Conservation (phyloP, 2,797 vertebrate genomes). For the Anomalospiza imberbis region DNA sequence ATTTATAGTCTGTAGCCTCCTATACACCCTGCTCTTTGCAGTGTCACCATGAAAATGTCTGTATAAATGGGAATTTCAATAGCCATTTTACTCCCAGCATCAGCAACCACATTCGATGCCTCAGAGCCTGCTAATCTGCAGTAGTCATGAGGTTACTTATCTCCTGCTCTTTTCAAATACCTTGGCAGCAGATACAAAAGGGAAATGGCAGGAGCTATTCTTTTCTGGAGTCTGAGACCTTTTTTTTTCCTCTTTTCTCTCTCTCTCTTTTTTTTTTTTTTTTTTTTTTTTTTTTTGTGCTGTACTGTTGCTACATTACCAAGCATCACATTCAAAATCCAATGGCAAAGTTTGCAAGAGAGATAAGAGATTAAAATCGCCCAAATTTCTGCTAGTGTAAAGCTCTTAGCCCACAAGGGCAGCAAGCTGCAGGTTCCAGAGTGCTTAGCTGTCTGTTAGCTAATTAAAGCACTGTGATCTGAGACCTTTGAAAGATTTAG, state of each 20-base stretch:
- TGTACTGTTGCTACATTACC: conserved; percentile 13
- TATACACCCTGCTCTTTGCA: conserved; percentile 10
- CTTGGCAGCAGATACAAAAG: conserved; percentile 42
- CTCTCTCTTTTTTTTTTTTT: too few species aligned
- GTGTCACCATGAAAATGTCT: conserved; percentile 31
- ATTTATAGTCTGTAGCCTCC: neutral
- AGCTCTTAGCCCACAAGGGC: neutral
- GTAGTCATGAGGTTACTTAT: conserved; percentile 66
- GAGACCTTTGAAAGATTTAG: conserved; percentile 21
- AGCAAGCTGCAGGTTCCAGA: neutral
- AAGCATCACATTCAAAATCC: conserved; percentile 42
- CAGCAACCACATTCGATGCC: neutral
- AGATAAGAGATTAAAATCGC: conserved; percentile 10
- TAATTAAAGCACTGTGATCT: neutral
- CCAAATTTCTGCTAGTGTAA: neutral
- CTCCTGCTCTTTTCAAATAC: conserved; percentile 66
- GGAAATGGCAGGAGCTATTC: conserved; percentile 51
- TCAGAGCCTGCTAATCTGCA: conserved; percentile 58
- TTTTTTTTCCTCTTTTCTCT: fast-evolving
- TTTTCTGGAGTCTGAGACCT: conserved; percentile 24
- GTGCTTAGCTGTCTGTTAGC: neutral
- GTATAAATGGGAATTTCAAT: conserved; percentile 55
- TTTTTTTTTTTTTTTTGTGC: neutral
- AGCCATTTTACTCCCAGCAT: conserved; percentile 42
- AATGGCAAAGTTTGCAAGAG: conserved; percentile 30